phyloP scores from a whole-genome alignment of 2,888 invertebrate species.

The Habrosyne pyritoides region DNA sequence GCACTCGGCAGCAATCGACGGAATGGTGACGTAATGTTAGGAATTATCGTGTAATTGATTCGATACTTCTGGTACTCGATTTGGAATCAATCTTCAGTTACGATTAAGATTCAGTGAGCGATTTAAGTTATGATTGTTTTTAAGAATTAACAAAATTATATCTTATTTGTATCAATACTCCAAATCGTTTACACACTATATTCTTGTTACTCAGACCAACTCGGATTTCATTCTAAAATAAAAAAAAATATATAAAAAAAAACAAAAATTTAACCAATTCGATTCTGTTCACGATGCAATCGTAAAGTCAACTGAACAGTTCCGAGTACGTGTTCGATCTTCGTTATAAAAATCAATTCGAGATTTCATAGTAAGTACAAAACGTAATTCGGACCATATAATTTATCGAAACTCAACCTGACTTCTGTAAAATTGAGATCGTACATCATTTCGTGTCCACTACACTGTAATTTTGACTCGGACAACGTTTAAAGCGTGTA shows the following conservation, averaged over 20 bases:
- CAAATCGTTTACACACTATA: too few relatives aligned
- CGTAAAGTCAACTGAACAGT: too few relatives aligned
- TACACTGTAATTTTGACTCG: slow-evolving; percentile 13
- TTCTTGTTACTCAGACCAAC: too few relatives aligned
- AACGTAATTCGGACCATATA: slow-evolving; percentile 5
- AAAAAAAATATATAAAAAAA: too few relatives aligned
- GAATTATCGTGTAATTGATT: slow-evolving; percentile 1
- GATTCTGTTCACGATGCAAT: too few relatives aligned
- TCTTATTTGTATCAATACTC: too few relatives aligned
- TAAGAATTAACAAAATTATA: too few relatives aligned
- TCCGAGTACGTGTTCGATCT: too few relatives aligned
- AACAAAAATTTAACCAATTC: too few relatives aligned
- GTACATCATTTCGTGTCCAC: slow-evolving; percentile 3
- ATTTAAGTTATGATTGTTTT: too few relatives aligned
- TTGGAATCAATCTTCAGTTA: background rate
- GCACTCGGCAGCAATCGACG: background rate
- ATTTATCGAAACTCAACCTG: slow-evolving; percentile 7
- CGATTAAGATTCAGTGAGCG: too few relatives aligned
- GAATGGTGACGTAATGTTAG: slow-evolving; percentile 1
- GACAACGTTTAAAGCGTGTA: slow-evolving; percentile 10
- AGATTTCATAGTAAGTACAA: background rate
- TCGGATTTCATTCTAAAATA: too few relatives aligned
- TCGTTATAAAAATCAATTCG: background rate
- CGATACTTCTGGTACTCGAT: background rate
- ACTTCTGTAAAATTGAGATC: slow-evolving; percentile 15